These are phyloP conservation scores for Parelbella ahira DNA, from an alignment of 2,888 invertebrate species.

Conservation along the genomic window DNA sequence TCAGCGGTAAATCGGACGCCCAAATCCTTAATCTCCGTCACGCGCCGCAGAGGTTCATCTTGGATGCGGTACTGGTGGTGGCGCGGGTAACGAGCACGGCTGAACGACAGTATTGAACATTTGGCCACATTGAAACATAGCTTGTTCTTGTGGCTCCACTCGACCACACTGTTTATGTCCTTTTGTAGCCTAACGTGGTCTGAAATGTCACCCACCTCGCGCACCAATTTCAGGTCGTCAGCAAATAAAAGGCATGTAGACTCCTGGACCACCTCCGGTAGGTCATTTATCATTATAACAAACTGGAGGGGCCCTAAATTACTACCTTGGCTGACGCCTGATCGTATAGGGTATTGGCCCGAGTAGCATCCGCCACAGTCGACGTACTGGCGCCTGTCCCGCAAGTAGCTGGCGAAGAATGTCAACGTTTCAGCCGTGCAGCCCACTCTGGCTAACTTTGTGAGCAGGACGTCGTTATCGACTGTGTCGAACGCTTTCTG, in stretches of 20 bases:
- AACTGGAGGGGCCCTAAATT: slow-evolving; percentile 2
- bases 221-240: slow-evolving; percentile 4
- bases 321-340: slow-evolving; percentile 9
- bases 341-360: slow-evolving; percentile 1
- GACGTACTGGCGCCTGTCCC: slow-evolving; percentile 3
- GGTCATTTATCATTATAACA: slow-evolving; percentile 3
- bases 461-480: not conserved
- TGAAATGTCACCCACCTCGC: slow-evolving; percentile 1
- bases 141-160: not conserved
- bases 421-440: not conserved
- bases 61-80: slow-evolving; percentile 1
- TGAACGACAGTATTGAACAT: not conserved
- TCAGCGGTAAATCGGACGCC: slow-evolving; percentile 1
- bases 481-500: no score
- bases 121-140: not conserved
- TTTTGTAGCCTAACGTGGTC: not conserved
- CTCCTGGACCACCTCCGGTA: slow-evolving; percentile 5
- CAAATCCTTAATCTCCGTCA: slow-evolving; percentile 1
- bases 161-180: not conserved
- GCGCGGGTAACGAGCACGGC: not conserved
- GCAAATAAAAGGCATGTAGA: slow-evolving; percentile 9
- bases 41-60: not conserved
- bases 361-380: slow-evolving; percentile 10
- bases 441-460: not conserved
- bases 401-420: slow-evolving; percentile 8